Evolutionary conservation across 37 sponge, comb jelly and placozoan species (phyloP).

Genomic region (Cladorhizidae sp.): DNA sequence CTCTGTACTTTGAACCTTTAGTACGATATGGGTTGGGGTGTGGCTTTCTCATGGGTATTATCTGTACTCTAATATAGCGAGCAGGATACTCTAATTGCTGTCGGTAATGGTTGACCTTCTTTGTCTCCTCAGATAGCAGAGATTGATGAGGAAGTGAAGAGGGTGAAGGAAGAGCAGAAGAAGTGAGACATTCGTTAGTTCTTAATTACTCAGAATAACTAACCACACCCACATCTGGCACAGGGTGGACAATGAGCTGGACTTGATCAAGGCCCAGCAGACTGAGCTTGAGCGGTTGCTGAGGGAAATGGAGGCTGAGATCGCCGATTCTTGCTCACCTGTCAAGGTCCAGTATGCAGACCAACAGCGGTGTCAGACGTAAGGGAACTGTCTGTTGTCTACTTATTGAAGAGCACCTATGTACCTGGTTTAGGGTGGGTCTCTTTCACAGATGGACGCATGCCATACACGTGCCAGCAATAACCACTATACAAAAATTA

Average conservation of each 20-base stretch:
- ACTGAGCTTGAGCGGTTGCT: constrained; percentile 90
- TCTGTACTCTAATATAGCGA: no score
- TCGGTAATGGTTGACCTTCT: no score
- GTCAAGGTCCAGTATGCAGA: constrained; percentile 76
- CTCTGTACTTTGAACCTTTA: not conserved
- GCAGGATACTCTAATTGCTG: no score
- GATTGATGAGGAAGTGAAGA: constrained; percentile 66
- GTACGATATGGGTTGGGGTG: not conserved
- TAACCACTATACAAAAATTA: no score
- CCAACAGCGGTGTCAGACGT: constrained; percentile 83
- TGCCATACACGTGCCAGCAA: no score
- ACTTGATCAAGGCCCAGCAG: constrained; percentile 93
- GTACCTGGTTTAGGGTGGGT: not conserved
- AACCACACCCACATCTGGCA: not conserved
- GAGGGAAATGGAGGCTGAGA: constrained; percentile 61
- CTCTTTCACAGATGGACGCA: no score
- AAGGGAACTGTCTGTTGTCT: not conserved
- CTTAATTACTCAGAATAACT: not conserved
- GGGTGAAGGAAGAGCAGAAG: constrained; percentile 69
- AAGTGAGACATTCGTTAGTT: not conserved
- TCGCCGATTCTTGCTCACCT: constrained; percentile 20
- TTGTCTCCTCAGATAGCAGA: constrained; percentile 30
- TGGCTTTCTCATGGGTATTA: not conserved
- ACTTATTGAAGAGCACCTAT: no score
- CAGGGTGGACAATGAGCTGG: constrained; percentile 91